phyloP scores from a whole-genome alignment of 2,797 vertebrate genomes.

The Decapterus maruadsi region DNA sequence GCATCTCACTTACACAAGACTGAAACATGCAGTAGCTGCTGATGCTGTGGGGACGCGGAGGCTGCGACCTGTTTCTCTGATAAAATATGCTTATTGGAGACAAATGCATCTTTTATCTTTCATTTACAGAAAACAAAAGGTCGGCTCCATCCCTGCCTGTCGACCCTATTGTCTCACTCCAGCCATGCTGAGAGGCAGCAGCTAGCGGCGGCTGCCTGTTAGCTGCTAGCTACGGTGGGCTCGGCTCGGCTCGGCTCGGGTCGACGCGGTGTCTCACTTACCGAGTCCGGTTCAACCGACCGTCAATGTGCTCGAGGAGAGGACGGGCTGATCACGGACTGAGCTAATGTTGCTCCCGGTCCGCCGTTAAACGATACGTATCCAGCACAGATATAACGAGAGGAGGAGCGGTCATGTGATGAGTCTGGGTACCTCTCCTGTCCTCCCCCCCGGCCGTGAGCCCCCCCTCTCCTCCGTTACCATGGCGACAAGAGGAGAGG shows the following conservation, averaged over 20 bases:
- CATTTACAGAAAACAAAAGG: neutral
- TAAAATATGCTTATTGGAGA: too few species aligned
- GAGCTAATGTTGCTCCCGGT: neutral
- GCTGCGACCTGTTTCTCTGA: neutral
- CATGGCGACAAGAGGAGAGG: constrained; percentile 84
- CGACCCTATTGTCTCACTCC: constrained; percentile 70
- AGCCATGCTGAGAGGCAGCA: constrained; percentile 48
- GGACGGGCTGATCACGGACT: neutral
- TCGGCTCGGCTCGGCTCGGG: constrained; percentile 35
- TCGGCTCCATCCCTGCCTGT: constrained; percentile 47
- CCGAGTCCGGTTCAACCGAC: constrained; percentile 57
- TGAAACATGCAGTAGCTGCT: neutral
- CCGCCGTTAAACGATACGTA: constrained; percentile 24
- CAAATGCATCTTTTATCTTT: neutral
- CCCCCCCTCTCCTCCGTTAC: constrained; percentile 77
- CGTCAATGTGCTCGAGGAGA: constrained; percentile 20
- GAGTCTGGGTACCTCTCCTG: constrained; percentile 72
- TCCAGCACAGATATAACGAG: constrained; percentile 43
- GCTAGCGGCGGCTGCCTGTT: constrained; percentile 46
- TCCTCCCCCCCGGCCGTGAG: constrained; percentile 56
- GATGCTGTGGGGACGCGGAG: constrained; percentile 1
- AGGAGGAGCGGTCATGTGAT: constrained; percentile 74
- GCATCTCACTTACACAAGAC: neutral
- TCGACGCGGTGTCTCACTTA: constrained; percentile 60
- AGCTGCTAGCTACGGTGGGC: constrained; percentile 47